These are phyloP conservation scores for Abscondita cerata DNA, from an alignment of 2,888 invertebrate genomes.

Conservation along the genomic window DNA sequence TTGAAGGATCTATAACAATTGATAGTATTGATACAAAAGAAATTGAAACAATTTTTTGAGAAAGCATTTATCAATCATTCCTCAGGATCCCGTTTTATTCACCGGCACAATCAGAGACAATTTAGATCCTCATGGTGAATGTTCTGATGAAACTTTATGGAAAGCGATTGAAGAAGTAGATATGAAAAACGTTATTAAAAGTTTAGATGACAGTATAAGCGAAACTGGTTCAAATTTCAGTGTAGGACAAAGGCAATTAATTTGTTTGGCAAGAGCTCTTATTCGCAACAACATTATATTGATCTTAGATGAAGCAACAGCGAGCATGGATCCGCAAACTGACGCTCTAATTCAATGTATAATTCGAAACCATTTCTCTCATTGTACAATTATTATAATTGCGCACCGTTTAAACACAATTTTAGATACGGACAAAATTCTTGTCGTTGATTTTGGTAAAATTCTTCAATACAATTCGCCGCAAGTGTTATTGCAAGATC, in stretches of 20 bases:
- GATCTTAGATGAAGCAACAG: conserved; percentile 73
- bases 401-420: conserved; percentile 83
- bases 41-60: conserved; percentile 77
- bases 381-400: conserved; percentile 81
- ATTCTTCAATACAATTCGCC: conserved; percentile 80
- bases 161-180: conserved; percentile 80
- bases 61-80: conserved; percentile 80
- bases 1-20: conserved; percentile 78
- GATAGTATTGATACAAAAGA: conserved; percentile 75
- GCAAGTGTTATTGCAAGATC: conserved; percentile 66
- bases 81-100: conserved; percentile 86
- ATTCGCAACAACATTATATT: conserved; percentile 55
- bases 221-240: conserved; percentile 64
- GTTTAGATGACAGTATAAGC: conserved; percentile 68
- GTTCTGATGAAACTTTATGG: conserved; percentile 81
- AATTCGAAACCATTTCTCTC: conserved; percentile 72
- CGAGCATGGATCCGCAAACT: conserved; percentile 78
- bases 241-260: conserved; percentile 66
- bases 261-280: conserved; percentile 71
- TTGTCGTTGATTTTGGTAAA: conserved; percentile 80
- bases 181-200: conserved; percentile 71
- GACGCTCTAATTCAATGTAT: conserved; percentile 77
- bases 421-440: conserved; percentile 80
- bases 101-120: conserved; percentile 86
- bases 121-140: conserved; percentile 84